Base-by-base conservation (phyloP, 1,140 invertebrate genomes). In the Amphibalanus amphitrite region DNA sequence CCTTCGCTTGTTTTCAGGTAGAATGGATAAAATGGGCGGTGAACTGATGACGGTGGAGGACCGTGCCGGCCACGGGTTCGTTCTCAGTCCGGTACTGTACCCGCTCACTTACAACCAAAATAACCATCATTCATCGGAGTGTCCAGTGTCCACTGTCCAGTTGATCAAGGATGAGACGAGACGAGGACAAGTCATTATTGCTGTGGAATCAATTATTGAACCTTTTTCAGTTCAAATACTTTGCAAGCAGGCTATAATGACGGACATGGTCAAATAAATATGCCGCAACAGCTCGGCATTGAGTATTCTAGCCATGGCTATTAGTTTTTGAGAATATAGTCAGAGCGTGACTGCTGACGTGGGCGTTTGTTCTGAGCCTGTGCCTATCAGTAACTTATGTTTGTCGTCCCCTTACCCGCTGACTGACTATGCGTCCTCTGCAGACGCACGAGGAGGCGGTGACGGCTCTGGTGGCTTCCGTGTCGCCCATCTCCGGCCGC, bases 371-470 rank as follows among this genome's bases (percentile, higher is more conserved):
- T n/a, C n/a, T n/a, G n/a, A n/a, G n/a, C n/a, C n/a, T n/a, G n/a
- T n/a, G n/a, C n/a, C n/a, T n/a, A n/a, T n/a, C 29, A 25, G n/a
- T 29, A 68, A 26, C 69, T 75, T 71, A 23, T 30, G 28, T 33
- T 13, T 28, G 64, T 28, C 47, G 64, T 72, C 28, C 65, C 70
- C 68, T 70, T 70, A 68, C 77, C 93, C 38, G 87, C 93, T 75
- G 25, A 65, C 89, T 10, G 26, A 13, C 23, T 71, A 20, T 28
- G n/a, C 26, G n/a, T 13, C 28, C 67, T 83, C 64, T 65, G 29
- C 73, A 74, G 8, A 95, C 93, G 0, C 88, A 92, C 79, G 93
- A 95, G 84, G 93, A 95, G 82, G 81, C 87, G 23, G 83, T 92
- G 3, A 89, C 89, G 28, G 80, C 85, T 72, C 77, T 95, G 71